Evolutionary conservation across 2,113 vertebrate species (phyloP).

Genomic region (Pelobates fuscus): DNA sequence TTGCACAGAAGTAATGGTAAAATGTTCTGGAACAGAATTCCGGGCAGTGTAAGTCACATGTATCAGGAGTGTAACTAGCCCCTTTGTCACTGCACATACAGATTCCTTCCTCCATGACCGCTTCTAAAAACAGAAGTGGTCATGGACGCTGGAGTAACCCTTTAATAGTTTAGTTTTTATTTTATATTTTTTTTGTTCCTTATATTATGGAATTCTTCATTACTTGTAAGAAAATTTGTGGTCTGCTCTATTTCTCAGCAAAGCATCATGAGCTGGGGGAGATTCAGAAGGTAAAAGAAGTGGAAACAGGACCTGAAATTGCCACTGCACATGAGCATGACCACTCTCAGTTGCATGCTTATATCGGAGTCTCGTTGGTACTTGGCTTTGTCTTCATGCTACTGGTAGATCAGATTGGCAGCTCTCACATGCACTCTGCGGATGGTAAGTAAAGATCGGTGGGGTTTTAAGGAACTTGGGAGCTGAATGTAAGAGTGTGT

Average conservation of each 20-base stretch:
- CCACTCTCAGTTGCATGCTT: slow-evolving; percentile 85
- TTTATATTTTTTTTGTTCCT: too few relatives aligned
- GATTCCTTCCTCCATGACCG: too few relatives aligned
- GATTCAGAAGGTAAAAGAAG: slow-evolving; percentile 69
- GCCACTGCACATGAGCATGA: slow-evolving; percentile 68
- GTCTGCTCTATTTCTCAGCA: slow-evolving; percentile 59
- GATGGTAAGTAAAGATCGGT: slow-evolving; percentile 76
- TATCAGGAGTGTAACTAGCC: too few relatives aligned
- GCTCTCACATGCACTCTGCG: slow-evolving; percentile 84
- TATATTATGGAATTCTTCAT: too few relatives aligned
- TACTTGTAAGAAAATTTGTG: too few relatives aligned
- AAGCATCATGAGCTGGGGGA: slow-evolving; percentile 75
- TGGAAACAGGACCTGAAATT: slow-evolving; percentile 68
- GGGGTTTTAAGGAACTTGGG: background rate
- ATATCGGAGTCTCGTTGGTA: slow-evolving; percentile 92
- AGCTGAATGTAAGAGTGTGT: background rate
- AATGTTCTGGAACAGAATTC: too few relatives aligned
- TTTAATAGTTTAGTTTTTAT: too few relatives aligned
- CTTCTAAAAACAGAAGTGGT: too few relatives aligned
- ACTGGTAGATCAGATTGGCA: slow-evolving; percentile 95
- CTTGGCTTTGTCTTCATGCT: slow-evolving; percentile 98
- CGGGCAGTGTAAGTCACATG: too few relatives aligned
- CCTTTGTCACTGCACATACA: too few relatives aligned
- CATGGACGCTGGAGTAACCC: too few relatives aligned
- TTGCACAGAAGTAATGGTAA: too few relatives aligned